Conservation (phyloP, 53 echinoderm and acorn worm species). For the Stichopus horrens region DNA sequence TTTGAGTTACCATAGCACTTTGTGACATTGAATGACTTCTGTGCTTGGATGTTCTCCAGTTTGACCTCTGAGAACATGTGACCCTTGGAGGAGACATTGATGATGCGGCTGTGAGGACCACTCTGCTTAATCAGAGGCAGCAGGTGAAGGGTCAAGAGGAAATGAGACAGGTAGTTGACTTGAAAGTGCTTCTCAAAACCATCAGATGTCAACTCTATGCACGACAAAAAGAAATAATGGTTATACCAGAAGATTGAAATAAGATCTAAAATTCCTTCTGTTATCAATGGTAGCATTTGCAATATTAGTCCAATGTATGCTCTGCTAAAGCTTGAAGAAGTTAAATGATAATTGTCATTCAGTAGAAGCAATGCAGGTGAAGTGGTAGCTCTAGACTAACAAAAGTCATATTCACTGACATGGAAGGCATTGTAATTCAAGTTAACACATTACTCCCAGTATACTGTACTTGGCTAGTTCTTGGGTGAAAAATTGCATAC, state of each 20-base stretch:
- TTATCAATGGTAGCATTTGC: background rate
- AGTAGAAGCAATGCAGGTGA: too few relatives aligned
- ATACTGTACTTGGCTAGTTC: too few relatives aligned
- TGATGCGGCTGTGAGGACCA: conserved; percentile 61
- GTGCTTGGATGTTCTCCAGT: conserved; percentile 38
- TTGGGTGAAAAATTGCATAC: too few relatives aligned
- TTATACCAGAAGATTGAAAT: background rate
- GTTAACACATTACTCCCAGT: too few relatives aligned
- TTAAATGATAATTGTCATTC: too few relatives aligned
- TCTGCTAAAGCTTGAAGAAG: too few relatives aligned
- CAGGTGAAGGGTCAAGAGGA: conserved; percentile 77
- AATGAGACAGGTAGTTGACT: conserved; percentile 85
- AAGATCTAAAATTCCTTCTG: background rate
- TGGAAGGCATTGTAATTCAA: too few relatives aligned
- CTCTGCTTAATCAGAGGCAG: conserved; percentile 68
- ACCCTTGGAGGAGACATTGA: conserved; percentile 64
- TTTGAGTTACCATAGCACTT: conserved; percentile 51
- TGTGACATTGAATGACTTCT: background rate
- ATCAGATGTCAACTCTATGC: conserved; percentile 57
- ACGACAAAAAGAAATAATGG: background rate
- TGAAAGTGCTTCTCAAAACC: conserved; percentile 76
- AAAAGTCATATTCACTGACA: too few relatives aligned
- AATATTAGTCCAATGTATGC: too few relatives aligned
- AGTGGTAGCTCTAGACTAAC: too few relatives aligned
- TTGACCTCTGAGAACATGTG: conserved; percentile 44